A percentile compares a stretch with the other conserved stretches of the same genome.
phyloP scores from a whole-genome alignment of 2,797 vertebrate genomes.

The Onychomys torridus region DNA sequence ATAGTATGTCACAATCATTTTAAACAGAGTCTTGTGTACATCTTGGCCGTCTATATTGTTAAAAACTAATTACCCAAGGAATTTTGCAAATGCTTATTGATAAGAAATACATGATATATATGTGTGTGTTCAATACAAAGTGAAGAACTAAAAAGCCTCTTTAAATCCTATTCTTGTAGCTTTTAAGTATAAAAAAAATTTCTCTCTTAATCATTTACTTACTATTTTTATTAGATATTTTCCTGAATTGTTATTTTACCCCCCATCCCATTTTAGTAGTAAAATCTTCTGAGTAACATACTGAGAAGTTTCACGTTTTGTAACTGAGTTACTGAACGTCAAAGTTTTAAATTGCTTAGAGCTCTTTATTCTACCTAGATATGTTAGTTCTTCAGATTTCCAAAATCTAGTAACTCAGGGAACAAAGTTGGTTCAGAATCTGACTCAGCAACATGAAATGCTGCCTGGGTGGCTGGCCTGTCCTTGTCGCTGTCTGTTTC shows the following conservation, averaged over 20 bases:
- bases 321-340: constrained; percentile 53
- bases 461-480: constrained; percentile 55
- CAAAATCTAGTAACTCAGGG: constrained; percentile 44
- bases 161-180: constrained; percentile 67
- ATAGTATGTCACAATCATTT: constrained; percentile 46
- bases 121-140: constrained; percentile 35
- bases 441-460: constrained; percentile 50
- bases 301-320: constrained; percentile 51
- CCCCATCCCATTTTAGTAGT: constrained; percentile 50
- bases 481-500: constrained; percentile 74
- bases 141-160: constrained; percentile 75
- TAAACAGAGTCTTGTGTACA: constrained; percentile 52
- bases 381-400: constrained; percentile 63
- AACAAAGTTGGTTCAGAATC: constrained; percentile 55
- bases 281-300: constrained; percentile 52
- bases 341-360: constrained; percentile 44
- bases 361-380: constrained; percentile 25
- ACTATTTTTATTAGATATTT: constrained; percentile 68
- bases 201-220: constrained; percentile 55
- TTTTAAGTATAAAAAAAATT: constrained; percentile 65
- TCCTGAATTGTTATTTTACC: constrained; percentile 58
- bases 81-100: constrained; percentile 40
- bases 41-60: constrained; percentile 57
- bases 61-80: constrained; percentile 34
- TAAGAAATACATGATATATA: constrained; percentile 29